phyloP scores from a whole-genome alignment of 2,888 invertebrate species.

The Ophion slaviceki region DNA sequence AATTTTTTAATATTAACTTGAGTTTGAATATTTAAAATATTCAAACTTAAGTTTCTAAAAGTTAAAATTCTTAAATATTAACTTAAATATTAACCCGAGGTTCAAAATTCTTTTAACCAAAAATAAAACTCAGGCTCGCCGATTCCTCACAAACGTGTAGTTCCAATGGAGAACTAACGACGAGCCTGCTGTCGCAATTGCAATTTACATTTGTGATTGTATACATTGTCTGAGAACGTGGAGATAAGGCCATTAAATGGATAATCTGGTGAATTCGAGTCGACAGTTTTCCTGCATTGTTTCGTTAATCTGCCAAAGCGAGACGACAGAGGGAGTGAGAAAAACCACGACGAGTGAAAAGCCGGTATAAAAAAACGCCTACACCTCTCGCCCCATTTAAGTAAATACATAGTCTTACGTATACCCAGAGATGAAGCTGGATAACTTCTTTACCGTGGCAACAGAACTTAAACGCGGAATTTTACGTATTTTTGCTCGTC shows the following conservation, averaged over 20 bases:
- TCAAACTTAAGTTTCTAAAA: no score
- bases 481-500: no score
- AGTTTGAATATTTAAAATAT: no score
- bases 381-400: constrained; percentile 42
- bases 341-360: not conserved
- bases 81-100: no score
- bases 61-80: no score
- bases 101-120: not conserved
- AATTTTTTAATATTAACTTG: no score
- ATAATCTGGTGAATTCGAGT: constrained; percentile 30
- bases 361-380: constrained; percentile 44
- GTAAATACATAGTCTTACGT: constrained; percentile 14
- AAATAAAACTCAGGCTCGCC: not conserved
- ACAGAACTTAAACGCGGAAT: no score
- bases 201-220: constrained; percentile 53
- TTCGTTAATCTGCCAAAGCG: constrained; percentile 46
- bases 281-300: constrained; percentile 48
- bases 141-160: not conserved
- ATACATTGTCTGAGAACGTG: constrained; percentile 35
- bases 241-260: constrained; percentile 1
- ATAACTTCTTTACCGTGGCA: not conserved
- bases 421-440: not conserved
- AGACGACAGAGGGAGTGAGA: constrained; percentile 36
- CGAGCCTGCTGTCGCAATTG: constrained; percentile 21
- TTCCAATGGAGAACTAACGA: not conserved